Evolutionary conservation across 2,888 invertebrate genomes (phyloP).

Genomic region (Eristalis intricaria): DNA sequence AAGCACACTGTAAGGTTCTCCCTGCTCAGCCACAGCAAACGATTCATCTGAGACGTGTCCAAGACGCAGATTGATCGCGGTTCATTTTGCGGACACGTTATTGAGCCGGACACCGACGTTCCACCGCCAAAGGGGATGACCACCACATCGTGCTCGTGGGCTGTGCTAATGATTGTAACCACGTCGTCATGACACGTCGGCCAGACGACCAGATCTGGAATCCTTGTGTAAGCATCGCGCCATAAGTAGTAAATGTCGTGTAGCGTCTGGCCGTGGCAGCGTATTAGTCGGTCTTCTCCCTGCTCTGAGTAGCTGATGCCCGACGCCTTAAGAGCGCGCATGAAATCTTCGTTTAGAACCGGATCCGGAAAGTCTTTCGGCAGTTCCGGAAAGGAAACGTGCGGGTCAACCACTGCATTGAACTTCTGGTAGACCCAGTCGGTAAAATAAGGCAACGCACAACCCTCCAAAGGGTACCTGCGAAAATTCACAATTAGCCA

Average conservation of each 20-base stretch:
- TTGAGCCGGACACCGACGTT: conserved; percentile 94
- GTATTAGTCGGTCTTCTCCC: conserved; percentile 91
- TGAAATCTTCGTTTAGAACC: conserved; percentile 84
- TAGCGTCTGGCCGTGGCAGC: conserved; percentile 96
- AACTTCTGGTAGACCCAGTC: conserved; percentile 90
- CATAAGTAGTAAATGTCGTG: conserved; percentile 92
- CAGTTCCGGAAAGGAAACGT: conserved; percentile 82
- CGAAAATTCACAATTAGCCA: neutral
- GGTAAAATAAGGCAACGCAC: conserved; percentile 89
- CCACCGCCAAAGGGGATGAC: conserved; percentile 98
- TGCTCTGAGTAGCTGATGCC: conserved; percentile 86
- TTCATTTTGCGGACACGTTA: conserved; percentile 91
- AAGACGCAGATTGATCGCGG: conserved; percentile 91
- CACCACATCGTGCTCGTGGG: conserved; percentile 88
- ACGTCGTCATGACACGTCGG: conserved; percentile 94
- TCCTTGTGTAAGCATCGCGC: conserved; percentile 88
- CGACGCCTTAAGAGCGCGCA: conserved; percentile 83
- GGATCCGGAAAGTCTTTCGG: conserved; percentile 87
- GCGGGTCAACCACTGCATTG: conserved; percentile 84
- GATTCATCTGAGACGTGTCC: conserved; percentile 98
- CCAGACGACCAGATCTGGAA: conserved; percentile 97
- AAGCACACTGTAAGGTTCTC: conserved; percentile 91
- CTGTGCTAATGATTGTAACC: conserved; percentile 88
- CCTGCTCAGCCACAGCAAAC: conserved; percentile 95
- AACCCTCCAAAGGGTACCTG: conserved; percentile 89